Evolutionary conservation across 2,113 vertebrate species (phyloP), one percentile per base, ranked within the genome.

Genomic region (Odocoileus hemionus): DNA sequence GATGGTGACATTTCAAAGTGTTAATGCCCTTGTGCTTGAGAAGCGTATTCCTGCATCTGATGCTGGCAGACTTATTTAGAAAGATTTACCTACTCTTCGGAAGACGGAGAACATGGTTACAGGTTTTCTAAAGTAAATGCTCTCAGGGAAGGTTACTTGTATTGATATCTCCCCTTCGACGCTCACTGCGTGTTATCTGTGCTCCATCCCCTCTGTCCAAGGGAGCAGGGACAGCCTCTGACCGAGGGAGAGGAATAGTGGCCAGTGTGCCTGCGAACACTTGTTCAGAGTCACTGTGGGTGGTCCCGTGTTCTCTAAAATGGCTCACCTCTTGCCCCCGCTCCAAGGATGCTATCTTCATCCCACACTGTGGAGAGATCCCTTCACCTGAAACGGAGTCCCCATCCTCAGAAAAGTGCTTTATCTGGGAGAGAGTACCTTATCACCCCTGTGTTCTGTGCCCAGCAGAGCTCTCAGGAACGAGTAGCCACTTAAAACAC

Each of bases 331-430:
- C 43, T 9, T 30, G 5, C 21, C 14, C 2, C 13, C 7, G 30
- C 30, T 58, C 39, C 39, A 14, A 2, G 3, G 47, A 57, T 25
- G 3, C 45, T 4, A 23, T 11, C 39, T 91, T 45, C 14, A 36
- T 52, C 8, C 23, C 43, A 45, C 28, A 17, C 30, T 12, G 6
- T 30, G 39, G 70, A 58, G 43, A 45, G 54, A 45, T 2, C 17
- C 12, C 19, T 6, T 33, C 28, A 47, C 54, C 17, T 26, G 33
- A 19, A 55, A 26, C 1, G 3, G 2, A 1, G 1, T 6, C 14
- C n/a, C 30, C 2, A 6, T 36, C 74, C 39, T 47, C 5, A n/a
- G 23, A 47, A 50, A 47, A 58, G 8, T 3, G 39, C 45, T 58
- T 47, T 30, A 36, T 64, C 52, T 57, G 52, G 14, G 7, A 26